These are phyloP conservation scores for Triplophysa tibetana DNA, from an alignment of 2,113 vertebrate species.

Conservation along the genomic window DNA sequence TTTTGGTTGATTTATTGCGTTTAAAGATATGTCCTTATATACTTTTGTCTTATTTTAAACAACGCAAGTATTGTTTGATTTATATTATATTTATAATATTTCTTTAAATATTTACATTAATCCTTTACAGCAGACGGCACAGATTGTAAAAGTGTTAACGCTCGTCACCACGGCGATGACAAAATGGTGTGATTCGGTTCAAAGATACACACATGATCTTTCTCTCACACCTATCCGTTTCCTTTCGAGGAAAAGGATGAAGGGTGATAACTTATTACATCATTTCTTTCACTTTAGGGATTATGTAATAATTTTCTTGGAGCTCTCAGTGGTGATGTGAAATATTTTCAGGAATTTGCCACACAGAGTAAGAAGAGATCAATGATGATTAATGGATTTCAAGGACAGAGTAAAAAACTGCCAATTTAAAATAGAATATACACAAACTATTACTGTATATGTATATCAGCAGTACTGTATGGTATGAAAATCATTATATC, in stretches of 20 bases:
- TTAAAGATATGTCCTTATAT: too few relatives aligned
- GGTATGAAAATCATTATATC: too few relatives aligned
- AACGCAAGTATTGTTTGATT: too few relatives aligned
- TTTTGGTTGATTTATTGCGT: too few relatives aligned
- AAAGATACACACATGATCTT: conserved; percentile 2
- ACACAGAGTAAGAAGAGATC: not conserved
- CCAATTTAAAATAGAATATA: too few relatives aligned
- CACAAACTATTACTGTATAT: too few relatives aligned
- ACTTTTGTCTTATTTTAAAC: too few relatives aligned
- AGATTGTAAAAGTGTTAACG: conserved; percentile 9
- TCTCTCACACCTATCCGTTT: conserved; percentile 21
- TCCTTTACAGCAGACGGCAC: not conserved
- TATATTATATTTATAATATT: too few relatives aligned
- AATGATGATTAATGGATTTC: not conserved
- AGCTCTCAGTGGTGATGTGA: conserved; percentile 10
- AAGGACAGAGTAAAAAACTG: too few relatives aligned
- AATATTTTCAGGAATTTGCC: conserved; percentile 1
- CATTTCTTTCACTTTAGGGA: not conserved
- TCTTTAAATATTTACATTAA: too few relatives aligned
- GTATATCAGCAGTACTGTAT: too few relatives aligned
- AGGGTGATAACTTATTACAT: not conserved
- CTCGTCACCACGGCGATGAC: conserved; percentile 15
- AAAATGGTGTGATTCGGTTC: conserved; percentile 11
- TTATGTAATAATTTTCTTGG: not conserved
- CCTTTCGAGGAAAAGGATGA: conserved; percentile 14